Evolutionary conservation across 2,113 vertebrate genomes (phyloP), one percentile per base, ranked within the genome.

Genomic region (Petromus typicus): DNA sequence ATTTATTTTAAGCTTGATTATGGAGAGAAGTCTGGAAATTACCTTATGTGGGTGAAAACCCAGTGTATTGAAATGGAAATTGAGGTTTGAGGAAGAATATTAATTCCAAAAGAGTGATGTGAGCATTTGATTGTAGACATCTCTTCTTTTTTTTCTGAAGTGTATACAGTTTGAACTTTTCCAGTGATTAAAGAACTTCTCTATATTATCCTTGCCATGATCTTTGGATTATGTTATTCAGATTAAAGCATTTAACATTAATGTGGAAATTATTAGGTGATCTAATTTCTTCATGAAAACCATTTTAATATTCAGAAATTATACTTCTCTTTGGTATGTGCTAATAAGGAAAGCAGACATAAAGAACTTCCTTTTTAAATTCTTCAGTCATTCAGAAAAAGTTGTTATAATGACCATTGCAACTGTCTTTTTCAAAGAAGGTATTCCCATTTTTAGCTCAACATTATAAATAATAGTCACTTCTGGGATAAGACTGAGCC

Each of bases 1-100:
- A 86, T 95, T 78, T 51, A 64, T 76, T 69, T 14, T 79, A 10
- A 16, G 34, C 84, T 84, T 32, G 61, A 80, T 86, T 22, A 83
- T 2, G 30, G 23, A 63, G 2, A 75, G 4, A 18, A 16, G 4
- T 73, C 20, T 90, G 48, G 25, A 75, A 56, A 16, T 90, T 43
- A 1, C 18, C 13, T 4, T 66, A 22, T 27, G 0, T 80, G 45
- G 17, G 7, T 88, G 23, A 51, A 40, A 54, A 18, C 4, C 18
- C 16, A 43, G 5, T 79, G 3, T 56, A n/a, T 27, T 12, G 57
- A 54, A 54, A 37, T 1, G 23, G 14, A 37, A 66, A 79, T 34
- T 23, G 48, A 64, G 6, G 3, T 73, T 64, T 57, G 37, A 67
- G n/a, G 54, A 18, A 79, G 37, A 86, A 8, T 4, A 40, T 56